These are phyloP conservation scores for Lagenorhynchus albirostris DNA, from an alignment of 2,113 vertebrate genomes.

Conservation along the genomic window DNA sequence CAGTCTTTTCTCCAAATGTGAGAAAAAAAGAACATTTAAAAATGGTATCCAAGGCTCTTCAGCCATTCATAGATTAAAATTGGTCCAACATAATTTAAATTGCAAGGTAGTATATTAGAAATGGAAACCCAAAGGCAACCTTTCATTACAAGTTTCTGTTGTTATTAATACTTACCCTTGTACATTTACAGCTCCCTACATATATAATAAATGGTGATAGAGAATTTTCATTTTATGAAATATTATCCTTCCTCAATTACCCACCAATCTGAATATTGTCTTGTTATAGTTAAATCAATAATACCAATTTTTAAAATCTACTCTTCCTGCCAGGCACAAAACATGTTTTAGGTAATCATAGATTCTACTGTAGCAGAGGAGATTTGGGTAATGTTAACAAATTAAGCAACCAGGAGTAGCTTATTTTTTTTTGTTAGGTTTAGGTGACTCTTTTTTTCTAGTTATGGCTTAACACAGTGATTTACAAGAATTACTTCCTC, in stretches of 20 bases:
- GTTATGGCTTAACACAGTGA: conserved; percentile 3
- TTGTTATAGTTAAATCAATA: neutral
- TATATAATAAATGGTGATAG: neutral
- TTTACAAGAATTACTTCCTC: neutral
- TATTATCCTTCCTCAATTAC: conserved; percentile 5
- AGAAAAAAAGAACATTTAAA: neutral
- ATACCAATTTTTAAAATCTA: neutral
- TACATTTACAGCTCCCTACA: neutral
- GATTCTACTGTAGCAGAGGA: neutral
- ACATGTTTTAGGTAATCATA: neutral
- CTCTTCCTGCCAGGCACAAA: neutral
- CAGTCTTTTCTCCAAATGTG: neutral
- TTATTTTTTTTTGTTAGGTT: neutral
- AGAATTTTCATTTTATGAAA: neutral
- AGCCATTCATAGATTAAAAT: neutral
- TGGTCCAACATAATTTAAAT: neutral
- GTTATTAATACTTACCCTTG: neutral
- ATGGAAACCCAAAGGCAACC: neutral
- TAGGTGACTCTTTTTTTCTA: neutral
- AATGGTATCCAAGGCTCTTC: neutral
- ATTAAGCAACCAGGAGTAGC: neutral
- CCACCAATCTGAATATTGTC: neutral
- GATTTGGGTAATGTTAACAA: neutral
- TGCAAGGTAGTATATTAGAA: neutral
- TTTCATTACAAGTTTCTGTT: neutral